A percentile compares a stretch with the other conserved stretches of the same genome.
phyloP scores from a whole-genome alignment of 2,888 invertebrate genomes.

The Colostygia pectinataria region DNA sequence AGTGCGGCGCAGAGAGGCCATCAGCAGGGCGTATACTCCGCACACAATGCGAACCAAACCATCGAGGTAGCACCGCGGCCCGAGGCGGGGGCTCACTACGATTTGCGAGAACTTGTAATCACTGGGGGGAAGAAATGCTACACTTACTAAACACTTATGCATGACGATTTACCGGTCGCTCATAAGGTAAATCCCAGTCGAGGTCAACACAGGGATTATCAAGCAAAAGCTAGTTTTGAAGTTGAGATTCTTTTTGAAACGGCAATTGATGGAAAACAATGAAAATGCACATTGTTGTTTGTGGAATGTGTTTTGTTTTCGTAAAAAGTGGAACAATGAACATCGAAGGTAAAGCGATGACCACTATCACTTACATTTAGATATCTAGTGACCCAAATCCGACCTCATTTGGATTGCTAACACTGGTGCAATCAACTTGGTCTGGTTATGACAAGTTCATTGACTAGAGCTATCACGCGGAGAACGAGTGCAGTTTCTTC shows the following conservation, averaged over 20 bases:
- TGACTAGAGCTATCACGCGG: background rate
- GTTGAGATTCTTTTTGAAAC: no score
- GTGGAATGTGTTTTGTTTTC: no score
- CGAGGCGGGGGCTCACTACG: slow-evolving; percentile 49
- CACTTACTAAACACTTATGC: slow-evolving; percentile 12
- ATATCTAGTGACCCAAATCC: slow-evolving; percentile 2
- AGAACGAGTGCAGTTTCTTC: no score
- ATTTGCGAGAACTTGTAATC: slow-evolving; percentile 70
- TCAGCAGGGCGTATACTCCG: slow-evolving; percentile 54
- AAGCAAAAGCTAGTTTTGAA: no score
- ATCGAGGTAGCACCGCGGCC: slow-evolving; percentile 47
- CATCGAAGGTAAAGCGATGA: background rate
- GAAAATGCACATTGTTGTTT: no score
- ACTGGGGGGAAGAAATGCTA: slow-evolving; percentile 56
- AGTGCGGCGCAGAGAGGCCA: slow-evolving; percentile 47
- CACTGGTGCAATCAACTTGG: slow-evolving; percentile 11
- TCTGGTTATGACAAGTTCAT: slow-evolving; percentile 3
- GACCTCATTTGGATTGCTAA: slow-evolving; percentile 1
- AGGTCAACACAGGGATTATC: no score
- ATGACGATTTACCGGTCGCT: background rate
- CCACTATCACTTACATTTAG: background rate
- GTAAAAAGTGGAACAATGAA: no score
- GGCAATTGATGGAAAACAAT: no score
- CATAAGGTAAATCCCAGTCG: no score
- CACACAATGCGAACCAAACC: slow-evolving; percentile 70